Percentiles rank a stretch among this genome's conserved stretches.
These are phyloP conservation scores for Dynastes grantii DNA, from an alignment of 2,888 invertebrate species.

Conservation along the genomic window DNA sequence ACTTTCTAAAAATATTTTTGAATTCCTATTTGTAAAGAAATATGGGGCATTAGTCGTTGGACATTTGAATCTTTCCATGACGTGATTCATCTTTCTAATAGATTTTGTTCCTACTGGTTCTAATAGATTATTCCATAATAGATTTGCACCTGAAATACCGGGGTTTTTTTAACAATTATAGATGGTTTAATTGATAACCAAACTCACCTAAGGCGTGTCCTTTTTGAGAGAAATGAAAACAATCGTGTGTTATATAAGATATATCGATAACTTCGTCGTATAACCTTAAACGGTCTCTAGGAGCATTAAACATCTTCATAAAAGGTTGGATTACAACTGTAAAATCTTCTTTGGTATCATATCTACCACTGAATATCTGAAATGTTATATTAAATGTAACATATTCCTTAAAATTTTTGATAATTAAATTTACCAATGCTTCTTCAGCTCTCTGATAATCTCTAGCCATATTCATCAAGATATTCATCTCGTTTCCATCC, in stretches of 20 bases:
- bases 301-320: conserved; percentile 80
- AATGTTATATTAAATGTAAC: conserved; percentile 47
- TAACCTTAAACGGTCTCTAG: conserved; percentile 68
- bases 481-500: conserved; percentile 74
- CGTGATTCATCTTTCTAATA: conserved; percentile 72
- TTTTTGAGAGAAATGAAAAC: conserved; percentile 87
- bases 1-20: conserved; percentile 67
- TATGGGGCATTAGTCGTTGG: conserved; percentile 75
- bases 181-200: not conserved
- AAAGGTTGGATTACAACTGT: conserved; percentile 84
- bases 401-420: not conserved
- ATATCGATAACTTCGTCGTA: conserved; percentile 77
- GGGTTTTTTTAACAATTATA: not conserved
- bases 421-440: conserved; percentile 72
- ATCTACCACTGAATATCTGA: conserved; percentile 77
- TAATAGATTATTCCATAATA: conserved; percentile 82
- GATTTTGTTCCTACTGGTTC: conserved; percentile 81
- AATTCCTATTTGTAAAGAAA: conserved; percentile 78
- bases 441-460: conserved; percentile 80
- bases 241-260: conserved; percentile 82
- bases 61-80: conserved; percentile 77
- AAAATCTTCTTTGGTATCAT: conserved; percentile 79
- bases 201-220: conserved; percentile 80
- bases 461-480: conserved; percentile 75
- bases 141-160: conserved; percentile 76